phyloP scores from a whole-genome alignment of 2,888 invertebrate genomes.

The Amblyjoppa proteus region DNA sequence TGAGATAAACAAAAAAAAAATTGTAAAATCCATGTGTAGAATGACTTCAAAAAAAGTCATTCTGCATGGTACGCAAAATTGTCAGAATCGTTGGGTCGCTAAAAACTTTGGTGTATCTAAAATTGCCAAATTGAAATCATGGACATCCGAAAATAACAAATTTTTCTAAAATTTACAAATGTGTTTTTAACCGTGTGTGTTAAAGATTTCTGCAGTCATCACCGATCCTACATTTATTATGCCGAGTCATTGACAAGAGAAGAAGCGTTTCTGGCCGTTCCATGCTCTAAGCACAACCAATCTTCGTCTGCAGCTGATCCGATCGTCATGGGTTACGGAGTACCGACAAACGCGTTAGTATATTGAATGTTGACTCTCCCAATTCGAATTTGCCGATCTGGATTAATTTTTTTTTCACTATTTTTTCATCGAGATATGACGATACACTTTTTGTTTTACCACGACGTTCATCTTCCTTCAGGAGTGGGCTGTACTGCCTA shows the following conservation, averaged over 20 bases:
- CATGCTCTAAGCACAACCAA: conserved; percentile 63
- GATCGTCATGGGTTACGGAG: conserved; percentile 74
- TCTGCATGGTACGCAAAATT: neutral
- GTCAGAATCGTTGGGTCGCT: no score
- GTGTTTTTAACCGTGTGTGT: conserved; percentile 11
- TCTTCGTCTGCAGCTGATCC: neutral
- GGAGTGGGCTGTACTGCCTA: conserved; percentile 74
- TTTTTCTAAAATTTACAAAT: neutral
- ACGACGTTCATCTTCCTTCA: conserved; percentile 61
- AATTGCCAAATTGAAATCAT: neutral
- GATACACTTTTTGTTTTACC: neutral
- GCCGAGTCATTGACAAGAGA: conserved; percentile 84
- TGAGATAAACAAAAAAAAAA: neutral
- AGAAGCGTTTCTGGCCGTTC: conserved; percentile 81
- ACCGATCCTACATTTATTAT: conserved; percentile 86
- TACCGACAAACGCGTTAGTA: conserved; percentile 78
- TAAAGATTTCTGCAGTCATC: conserved; percentile 86
- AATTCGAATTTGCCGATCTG: neutral
- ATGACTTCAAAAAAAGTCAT: neutral
- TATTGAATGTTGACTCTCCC: conserved; percentile 1
- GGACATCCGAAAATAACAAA: neutral
- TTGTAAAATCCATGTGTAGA: no score
- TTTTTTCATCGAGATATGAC: neutral
- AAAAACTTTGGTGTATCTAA: no score
- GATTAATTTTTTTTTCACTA: neutral